phyloP scores from a whole-genome alignment of 2,113 vertebrate species.

The Actinemys pallida region DNA sequence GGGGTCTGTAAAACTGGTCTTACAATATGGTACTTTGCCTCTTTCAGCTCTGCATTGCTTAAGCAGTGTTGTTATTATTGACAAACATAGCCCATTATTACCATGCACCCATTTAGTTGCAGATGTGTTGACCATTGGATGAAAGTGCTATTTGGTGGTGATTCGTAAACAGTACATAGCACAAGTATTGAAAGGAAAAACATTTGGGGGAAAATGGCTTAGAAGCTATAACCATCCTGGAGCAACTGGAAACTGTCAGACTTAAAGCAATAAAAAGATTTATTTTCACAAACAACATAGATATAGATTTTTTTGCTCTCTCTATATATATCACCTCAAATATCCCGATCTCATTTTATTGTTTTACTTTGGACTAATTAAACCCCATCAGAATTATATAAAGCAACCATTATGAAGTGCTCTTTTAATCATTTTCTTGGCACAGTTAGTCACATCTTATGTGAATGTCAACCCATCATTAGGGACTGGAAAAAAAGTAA shows the following conservation, averaged over 20 bases:
- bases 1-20: neutral
- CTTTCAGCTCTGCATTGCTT: neutral
- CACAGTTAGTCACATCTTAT: conserved; percentile 35
- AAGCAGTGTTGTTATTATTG: conserved; percentile 26
- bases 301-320: neutral
- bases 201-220: conserved; percentile 10
- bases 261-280: neutral
- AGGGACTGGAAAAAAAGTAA: conserved; percentile 8
- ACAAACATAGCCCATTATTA: conserved; percentile 43
- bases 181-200: neutral
- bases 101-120: conserved; percentile 31
- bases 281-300: neutral
- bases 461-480: conserved; percentile 53
- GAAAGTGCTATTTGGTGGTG: conserved; percentile 38
- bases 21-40: neutral
- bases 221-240: neutral
- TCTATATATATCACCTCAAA: neutral
- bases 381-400: neutral
- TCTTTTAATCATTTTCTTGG: conserved; percentile 47
- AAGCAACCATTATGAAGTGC: conserved; percentile 10
- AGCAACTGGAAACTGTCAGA: neutral
- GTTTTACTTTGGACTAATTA: conserved; percentile 47
- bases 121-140: conserved; percentile 45
- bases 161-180: conserved; percentile 49
- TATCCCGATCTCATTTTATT: neutral